Evolutionary conservation across 1,140 invertebrate species (phyloP), one percentile per base, ranked within the genome.

Genomic region (Melitaea cinxia): DNA sequence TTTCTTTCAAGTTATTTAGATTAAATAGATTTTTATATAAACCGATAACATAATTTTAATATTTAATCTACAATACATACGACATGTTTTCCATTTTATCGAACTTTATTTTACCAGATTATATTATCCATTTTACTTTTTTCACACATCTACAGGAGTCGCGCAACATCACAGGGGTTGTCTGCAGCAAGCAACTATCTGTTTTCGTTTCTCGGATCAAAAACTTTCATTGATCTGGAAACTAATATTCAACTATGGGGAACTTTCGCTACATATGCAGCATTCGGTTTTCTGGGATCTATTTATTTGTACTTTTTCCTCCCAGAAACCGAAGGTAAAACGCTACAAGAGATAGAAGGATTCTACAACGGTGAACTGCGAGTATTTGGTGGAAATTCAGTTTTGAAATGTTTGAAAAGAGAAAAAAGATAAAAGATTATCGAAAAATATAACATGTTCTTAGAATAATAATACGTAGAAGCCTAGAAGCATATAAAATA

Each of bases 281-380:
- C 72, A 2, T 89, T 94, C 50, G 92, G 92, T n/a, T 85, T 93
- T 12, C 14, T 94, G 3, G 94, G 94, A 6, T 80, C 93, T 10
- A 73, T 93, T 2, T 75, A 95, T 55, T 82, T 96, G 10, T 93
- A 93, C 64, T 91, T 94, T 39, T 93, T 93, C 61, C 79, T 97
- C n/a, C 96, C 96, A 1, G 96, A 97, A 86, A 97, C 96, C 0
- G 96, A 95, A 86, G 94, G 95, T 2, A 94, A 93, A 68, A 93
- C 92, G 1, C 88, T 97, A 49, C 93, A 95, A 79, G 95, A 97
- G 80, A 96, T 97, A 33, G 93, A 94, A 73, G 82, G 83, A 1
- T 83, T 84, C 57, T 94, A 94, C 66, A 92, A 92, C 0, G 94
- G 94, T 1, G 72, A 88, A 65, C 58, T 84, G 4, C 76, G 74